phyloP scores from a whole-genome alignment of 2,113 vertebrate species.

The Vulpes lagopus region DNA sequence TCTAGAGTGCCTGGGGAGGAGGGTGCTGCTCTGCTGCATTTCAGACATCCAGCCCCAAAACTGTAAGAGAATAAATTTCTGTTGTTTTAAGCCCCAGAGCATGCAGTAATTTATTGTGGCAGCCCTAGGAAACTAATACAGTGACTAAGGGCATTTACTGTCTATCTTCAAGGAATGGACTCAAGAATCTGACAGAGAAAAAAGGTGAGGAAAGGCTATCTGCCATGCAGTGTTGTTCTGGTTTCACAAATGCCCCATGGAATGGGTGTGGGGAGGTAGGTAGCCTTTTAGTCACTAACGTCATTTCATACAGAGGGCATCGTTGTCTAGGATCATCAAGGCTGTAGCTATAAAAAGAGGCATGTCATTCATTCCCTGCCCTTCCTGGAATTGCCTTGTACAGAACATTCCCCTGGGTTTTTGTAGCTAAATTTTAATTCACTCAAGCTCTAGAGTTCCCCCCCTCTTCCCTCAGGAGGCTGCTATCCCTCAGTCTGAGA shows the following conservation, averaged over 20 bases:
- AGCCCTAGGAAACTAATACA: neutral
- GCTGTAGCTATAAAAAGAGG: neutral
- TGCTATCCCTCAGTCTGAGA: conserved; percentile 36
- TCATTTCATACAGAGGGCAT: neutral
- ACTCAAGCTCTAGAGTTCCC: neutral
- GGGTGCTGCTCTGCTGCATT: neutral
- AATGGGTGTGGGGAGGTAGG: neutral
- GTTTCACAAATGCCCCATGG: neutral
- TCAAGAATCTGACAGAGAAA: neutral
- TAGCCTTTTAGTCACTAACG: neutral
- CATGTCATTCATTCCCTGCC: conserved; percentile 5
- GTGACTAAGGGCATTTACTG: conserved; percentile 52
- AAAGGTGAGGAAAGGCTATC: conserved; percentile 17
- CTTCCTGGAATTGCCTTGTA: neutral
- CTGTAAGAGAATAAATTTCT: neutral
- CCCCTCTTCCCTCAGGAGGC: conserved; percentile 30
- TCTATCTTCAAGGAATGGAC: neutral
- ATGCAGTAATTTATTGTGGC: neutral
- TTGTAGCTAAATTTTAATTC: conserved; percentile 67
- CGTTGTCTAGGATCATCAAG: neutral
- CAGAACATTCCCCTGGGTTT: conserved; percentile 43
- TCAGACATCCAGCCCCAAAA: neutral
- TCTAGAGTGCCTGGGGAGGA: too few species aligned
- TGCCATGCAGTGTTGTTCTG: neutral
- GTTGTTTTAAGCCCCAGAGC: neutral